Evolutionary conservation across 2,797 vertebrate genomes (phyloP).

Genomic region (Chelidonichthys spinosus): DNA sequence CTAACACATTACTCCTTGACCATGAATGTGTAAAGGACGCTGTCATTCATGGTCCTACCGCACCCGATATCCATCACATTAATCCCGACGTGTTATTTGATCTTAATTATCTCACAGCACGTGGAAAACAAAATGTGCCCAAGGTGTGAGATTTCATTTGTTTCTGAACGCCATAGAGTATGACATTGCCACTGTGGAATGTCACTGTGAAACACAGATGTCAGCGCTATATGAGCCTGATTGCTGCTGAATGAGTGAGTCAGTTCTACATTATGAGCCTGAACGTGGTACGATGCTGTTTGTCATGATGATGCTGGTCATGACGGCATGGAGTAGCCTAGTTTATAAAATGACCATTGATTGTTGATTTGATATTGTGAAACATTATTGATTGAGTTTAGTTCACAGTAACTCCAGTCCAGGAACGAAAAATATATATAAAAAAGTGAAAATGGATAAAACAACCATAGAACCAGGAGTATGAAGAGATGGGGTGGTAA

Average conservation of each 20-base stretch:
- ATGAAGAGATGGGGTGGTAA: not conserved
- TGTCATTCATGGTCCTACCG: conserved; percentile 20
- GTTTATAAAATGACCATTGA: not conserved
- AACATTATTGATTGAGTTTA: not conserved
- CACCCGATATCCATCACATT: not conserved
- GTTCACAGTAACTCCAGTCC: not conserved
- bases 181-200: conserved; percentile 26
- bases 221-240: conserved; percentile 42
- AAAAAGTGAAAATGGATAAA: not conserved
- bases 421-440: not conserved
- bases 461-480: not conserved
- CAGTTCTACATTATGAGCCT: conserved; percentile 5
- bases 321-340: not conserved
- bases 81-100: conserved; percentile 33
- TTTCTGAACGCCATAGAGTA: conserved; percentile 28
- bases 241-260: conserved; percentile 3
- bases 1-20: not conserved
- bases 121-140: conserved; percentile 43
- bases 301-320: not conserved
- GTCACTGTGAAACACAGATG: conserved; percentile 38
- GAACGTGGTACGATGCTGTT: not conserved
- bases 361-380: not conserved
- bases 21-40: conserved; percentile 11
- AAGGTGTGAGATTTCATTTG: conserved; percentile 62
- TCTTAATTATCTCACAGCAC: conserved; percentile 51